phyloP scores from a whole-genome alignment of 2,797 vertebrate species.

The Eptatretus atami region DNA sequence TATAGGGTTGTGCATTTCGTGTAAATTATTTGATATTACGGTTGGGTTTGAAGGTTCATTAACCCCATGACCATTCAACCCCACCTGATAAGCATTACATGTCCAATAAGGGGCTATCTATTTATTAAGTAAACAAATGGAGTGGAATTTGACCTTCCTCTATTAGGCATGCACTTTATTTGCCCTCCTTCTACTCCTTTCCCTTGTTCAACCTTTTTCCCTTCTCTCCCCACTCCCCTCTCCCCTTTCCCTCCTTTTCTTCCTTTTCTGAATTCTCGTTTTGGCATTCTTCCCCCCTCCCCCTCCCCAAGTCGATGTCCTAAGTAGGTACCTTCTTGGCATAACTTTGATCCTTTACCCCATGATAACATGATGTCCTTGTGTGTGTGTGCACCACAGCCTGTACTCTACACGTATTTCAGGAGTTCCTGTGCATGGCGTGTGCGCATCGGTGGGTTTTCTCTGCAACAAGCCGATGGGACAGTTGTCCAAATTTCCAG shows the following conservation, averaged over 20 bases:
- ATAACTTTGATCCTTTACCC: not conserved
- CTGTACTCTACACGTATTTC: conserved; percentile 66
- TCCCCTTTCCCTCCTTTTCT: not conserved
- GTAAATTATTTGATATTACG: no score
- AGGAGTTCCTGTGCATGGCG: conserved; percentile 93
- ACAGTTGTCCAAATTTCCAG: no score
- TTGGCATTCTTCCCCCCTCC: not conserved
- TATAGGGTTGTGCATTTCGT: no score
- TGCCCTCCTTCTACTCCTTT: not conserved
- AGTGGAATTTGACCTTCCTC: no score
- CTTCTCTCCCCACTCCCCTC: not conserved
- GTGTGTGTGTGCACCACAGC: conserved; percentile 16
- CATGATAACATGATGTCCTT: not conserved
- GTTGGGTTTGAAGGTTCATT: no score
- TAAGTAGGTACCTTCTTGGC: not conserved
- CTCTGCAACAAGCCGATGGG: no score
- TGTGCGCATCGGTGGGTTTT: conserved; percentile 56
- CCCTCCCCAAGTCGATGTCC: not conserved
- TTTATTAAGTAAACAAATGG: no score
- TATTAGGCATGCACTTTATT: not conserved
- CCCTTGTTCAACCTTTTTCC: not conserved
- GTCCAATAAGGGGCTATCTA: no score
- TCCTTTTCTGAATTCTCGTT: not conserved
- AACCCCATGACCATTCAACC: no score
- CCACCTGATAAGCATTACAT: no score